phyloP scores from a whole-genome alignment of 2,888 invertebrate genomes.

The Luperina nickerlii region DNA sequence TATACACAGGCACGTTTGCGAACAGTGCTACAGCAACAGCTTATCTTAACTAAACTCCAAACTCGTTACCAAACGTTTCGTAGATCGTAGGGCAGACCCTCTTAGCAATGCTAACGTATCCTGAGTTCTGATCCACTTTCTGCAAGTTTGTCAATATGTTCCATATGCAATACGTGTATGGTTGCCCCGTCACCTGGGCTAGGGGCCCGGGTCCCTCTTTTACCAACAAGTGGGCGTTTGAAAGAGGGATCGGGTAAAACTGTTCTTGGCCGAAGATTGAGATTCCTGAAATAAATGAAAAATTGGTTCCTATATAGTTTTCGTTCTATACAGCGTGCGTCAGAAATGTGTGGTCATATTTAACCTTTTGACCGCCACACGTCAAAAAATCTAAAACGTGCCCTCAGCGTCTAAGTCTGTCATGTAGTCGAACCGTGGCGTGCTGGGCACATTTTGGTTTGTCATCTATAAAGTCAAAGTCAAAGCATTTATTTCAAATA shows the following conservation, averaged over 20 bases:
- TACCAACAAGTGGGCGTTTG: conserved; percentile 91
- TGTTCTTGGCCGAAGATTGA: conserved; percentile 89
- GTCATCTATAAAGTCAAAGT: too few species aligned
- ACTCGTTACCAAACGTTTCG: conserved; percentile 47
- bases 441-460: too few species aligned
- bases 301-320: not conserved
- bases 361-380: too few species aligned
- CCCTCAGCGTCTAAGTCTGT: too few species aligned
- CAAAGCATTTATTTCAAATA: too few species aligned
- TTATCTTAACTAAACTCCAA: conserved; percentile 48
- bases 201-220: conserved; percentile 67
- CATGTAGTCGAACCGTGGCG: too few species aligned
- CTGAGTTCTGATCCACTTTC: conserved; percentile 37
- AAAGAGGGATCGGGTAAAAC: conserved; percentile 92
- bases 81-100: conserved; percentile 61
- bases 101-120: conserved; percentile 59
- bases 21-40: not conserved
- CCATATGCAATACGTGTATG: conserved; percentile 50
- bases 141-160: conserved; percentile 15
- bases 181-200: fast-evolving
- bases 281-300: conserved; percentile 80
- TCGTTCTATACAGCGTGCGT: not conserved
- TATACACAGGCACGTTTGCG: not conserved
- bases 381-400: too few species aligned
- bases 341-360: too few species aligned